Percentiles rank a stretch among this genome's conserved stretches.
Conservation (phyloP, 2,888 invertebrate genomes). For the Scotopteryx bipunctaria region DNA sequence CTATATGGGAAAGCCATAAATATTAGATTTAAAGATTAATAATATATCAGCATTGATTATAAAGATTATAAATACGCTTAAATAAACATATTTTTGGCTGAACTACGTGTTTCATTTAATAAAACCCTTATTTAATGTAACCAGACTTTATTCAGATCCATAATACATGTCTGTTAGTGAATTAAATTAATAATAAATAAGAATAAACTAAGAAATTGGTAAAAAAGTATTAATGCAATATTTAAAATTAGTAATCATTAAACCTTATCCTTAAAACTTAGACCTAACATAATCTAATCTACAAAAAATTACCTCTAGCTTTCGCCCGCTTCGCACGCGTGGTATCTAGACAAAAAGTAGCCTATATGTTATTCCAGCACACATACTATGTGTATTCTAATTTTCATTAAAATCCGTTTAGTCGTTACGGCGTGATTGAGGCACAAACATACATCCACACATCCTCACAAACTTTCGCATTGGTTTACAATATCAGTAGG, state of each 20-base stretch:
- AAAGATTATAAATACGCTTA: slow-evolving; percentile 84
- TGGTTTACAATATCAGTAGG: no score
- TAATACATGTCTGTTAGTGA: slow-evolving; percentile 36
- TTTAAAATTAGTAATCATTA: neutral
- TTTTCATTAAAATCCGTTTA: no score
- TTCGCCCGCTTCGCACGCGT: no score
- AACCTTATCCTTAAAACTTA: slow-evolving; percentile 16
- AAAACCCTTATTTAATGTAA: slow-evolving; percentile 13
- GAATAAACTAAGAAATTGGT: slow-evolving; percentile 4
- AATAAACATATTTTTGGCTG: slow-evolving; percentile 84
- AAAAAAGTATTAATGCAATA: neutral
- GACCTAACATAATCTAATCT: slow-evolving; percentile 35
- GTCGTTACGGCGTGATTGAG: no score
- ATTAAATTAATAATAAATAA: slow-evolving; percentile 38
- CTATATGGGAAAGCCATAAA: slow-evolving; percentile 73
- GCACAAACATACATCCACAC: no score
- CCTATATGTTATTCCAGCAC: no score
- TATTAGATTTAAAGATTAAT: slow-evolving; percentile 79
- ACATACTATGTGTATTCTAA: no score
- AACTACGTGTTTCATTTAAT: slow-evolving; percentile 65
- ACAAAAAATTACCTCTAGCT: slow-evolving; percentile 1
- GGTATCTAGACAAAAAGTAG: no score
- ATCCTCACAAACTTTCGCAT: no score
- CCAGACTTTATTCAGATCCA: slow-evolving; percentile 36
- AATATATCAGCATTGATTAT: slow-evolving; percentile 83